A percentile compares a stretch with the other conserved stretches of the same genome.
Evolutionary conservation across 2,888 invertebrate species (phyloP).

Genomic region (Chrysolina haemoptera): DNA sequence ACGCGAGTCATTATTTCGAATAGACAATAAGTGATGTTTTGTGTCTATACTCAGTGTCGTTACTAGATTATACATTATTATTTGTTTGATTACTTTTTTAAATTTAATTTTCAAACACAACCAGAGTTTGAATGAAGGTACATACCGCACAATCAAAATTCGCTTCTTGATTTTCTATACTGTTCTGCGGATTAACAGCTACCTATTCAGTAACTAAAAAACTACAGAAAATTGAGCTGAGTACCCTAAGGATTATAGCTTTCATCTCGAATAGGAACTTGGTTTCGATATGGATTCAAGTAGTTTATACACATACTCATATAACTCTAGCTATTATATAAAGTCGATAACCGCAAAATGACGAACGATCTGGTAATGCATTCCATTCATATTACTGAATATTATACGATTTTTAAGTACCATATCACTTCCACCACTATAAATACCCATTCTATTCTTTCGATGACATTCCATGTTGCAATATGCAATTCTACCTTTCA

Average conservation of each 20-base stretch:
- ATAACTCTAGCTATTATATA: not conserved
- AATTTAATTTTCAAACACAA: too few species aligned
- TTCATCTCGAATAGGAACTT: not conserved
- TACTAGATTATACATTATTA: too few species aligned
- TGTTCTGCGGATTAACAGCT: too few species aligned
- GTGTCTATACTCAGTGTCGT: too few species aligned
- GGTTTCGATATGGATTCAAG: not conserved
- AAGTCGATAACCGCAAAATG: slow-evolving; percentile 1
- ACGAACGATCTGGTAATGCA: not conserved
- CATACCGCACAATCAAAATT: too few species aligned
- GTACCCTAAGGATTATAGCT: not conserved
- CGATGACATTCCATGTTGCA: slow-evolving; percentile 4
- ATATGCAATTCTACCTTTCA: slow-evolving; percentile 10
- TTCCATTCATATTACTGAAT: not conserved
- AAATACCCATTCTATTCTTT: slow-evolving; percentile 16
- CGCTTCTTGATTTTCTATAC: too few species aligned
- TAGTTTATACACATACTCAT: not conserved
- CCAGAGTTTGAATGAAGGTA: too few species aligned
- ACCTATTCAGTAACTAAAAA: not conserved
- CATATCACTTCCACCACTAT: slow-evolving; percentile 14
- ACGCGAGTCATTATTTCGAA: too few species aligned
- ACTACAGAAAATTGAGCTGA: not conserved
- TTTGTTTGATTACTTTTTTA: too few species aligned
- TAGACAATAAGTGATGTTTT: too few species aligned
- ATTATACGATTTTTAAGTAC: not conserved